A percentile compares a stretch with the other conserved stretches of the same genome.
phyloP scores from a whole-genome alignment of 1,140 invertebrate genomes.

The Bombus polaris region DNA sequence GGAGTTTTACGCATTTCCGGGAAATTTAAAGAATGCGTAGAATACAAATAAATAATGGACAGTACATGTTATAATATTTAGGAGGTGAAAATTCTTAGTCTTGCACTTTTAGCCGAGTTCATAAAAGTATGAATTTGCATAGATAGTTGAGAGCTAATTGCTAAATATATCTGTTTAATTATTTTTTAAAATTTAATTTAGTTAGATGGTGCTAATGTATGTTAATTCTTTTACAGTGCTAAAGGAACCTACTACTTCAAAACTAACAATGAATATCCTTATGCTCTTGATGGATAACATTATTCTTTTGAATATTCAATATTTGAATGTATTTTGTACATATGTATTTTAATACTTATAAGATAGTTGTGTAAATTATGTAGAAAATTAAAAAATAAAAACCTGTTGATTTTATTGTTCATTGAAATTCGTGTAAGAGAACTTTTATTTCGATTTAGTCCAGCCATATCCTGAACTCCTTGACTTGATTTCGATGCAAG shows the following conservation, averaged over 20 bases:
- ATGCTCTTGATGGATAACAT: slow-evolving; percentile 21
- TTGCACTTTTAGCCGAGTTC: not conserved
- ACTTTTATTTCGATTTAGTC: slow-evolving; percentile 81
- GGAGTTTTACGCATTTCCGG: rapidly evolving
- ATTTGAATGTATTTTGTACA: too few species aligned
- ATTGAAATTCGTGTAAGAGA: not conserved
- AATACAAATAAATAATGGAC: not conserved
- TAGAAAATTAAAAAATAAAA: not conserved
- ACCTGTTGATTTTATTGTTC: not conserved
- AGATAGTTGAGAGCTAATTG: too few species aligned
- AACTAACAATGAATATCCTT: slow-evolving; percentile 36
- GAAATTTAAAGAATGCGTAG: rapidly evolving
- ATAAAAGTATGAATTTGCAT: too few species aligned
- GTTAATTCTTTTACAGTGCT: slow-evolving; percentile 20
- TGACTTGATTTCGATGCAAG: slow-evolving; percentile 94
- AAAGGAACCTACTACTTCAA: slow-evolving; percentile 23
- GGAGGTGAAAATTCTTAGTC: not conserved
- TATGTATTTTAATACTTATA: not conserved
- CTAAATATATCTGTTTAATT: not conserved
- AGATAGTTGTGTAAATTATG: rapidly evolving
- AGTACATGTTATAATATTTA: too few species aligned
- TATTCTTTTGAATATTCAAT: not conserved
- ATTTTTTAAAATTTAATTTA: not conserved
- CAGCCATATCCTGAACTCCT: slow-evolving; percentile 97
- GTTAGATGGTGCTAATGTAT: too few species aligned